Percentiles rank a stretch among this genome's conserved stretches.
Conservation (phyloP, 2,888 invertebrate species). For the Athrips mouffetella region DNA sequence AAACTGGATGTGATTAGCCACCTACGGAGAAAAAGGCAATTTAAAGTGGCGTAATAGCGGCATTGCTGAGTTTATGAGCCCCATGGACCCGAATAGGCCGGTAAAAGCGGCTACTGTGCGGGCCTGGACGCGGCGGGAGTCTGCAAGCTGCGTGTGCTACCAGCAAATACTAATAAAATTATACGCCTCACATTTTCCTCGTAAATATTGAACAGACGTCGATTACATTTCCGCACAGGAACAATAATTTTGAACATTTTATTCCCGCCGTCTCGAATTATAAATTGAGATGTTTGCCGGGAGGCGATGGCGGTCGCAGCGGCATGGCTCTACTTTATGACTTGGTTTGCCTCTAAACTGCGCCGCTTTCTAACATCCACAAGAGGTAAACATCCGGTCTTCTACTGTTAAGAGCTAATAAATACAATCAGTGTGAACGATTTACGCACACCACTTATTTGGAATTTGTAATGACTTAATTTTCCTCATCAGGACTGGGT, state of each 20-base stretch:
- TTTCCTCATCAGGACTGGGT: no score
- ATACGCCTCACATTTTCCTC: conserved; percentile 39
- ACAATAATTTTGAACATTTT: conserved; percentile 51
- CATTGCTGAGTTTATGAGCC: conserved; percentile 9
- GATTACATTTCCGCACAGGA: conserved; percentile 47
- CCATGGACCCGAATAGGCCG: conserved; percentile 1
- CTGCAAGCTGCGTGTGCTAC: neutral
- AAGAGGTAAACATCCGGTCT: conserved; percentile 65
- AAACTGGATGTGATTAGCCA: neutral
- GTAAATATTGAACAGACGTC: conserved; percentile 46
- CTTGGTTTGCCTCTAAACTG: conserved; percentile 44
- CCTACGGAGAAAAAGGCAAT: conserved; percentile 10
- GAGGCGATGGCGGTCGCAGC: conserved; percentile 22
- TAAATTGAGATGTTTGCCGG: conserved; percentile 58
- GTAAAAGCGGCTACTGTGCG: conserved; percentile 4
- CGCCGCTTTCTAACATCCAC: conserved; percentile 60
- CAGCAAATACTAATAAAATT: conserved; percentile 36
- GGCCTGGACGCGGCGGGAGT: neutral
- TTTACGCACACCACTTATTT: conserved; percentile 11
- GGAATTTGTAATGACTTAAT: neutral
- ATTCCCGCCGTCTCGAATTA: conserved; percentile 46
- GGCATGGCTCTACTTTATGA: conserved; percentile 50
- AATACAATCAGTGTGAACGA: conserved; percentile 28
- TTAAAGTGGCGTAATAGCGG: conserved; percentile 4
- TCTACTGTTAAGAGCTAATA: conserved; percentile 40